Percentiles rank a stretch among this genome's conserved stretches.
Conservation (phyloP, 2,888 invertebrate genomes). For the Dynastes maya region DNA sequence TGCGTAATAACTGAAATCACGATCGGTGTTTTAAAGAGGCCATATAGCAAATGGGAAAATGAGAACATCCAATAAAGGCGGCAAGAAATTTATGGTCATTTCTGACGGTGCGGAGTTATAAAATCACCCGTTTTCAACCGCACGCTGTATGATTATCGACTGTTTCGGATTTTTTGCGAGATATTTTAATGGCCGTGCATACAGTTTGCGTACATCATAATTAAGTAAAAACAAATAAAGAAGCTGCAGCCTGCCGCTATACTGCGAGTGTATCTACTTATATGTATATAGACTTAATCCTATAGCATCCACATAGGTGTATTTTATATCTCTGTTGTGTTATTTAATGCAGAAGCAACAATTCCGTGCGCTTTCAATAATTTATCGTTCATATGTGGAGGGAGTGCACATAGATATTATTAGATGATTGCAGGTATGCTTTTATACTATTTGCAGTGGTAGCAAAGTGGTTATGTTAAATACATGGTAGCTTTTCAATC, state of each 20-base stretch:
- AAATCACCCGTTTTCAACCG: constrained; percentile 36
- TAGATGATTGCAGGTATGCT: no score
- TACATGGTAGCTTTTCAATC: no score
- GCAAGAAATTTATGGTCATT: constrained; percentile 36
- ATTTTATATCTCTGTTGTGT: not conserved
- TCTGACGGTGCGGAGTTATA: constrained; percentile 38
- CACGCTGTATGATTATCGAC: constrained; percentile 36
- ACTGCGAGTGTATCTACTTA: constrained; percentile 1
- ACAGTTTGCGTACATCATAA: constrained; percentile 32
- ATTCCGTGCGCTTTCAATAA: constrained; percentile 5
- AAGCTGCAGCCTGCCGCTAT: not conserved
- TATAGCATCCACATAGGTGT: constrained; percentile 3
- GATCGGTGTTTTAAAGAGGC: constrained; percentile 26
- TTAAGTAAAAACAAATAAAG: constrained; percentile 40
- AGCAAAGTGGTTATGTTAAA: no score
- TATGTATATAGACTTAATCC: not conserved
- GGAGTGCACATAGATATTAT: no score
- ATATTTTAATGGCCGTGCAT: constrained; percentile 15
- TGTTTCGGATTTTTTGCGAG: constrained; percentile 36
- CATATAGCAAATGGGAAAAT: constrained; percentile 29
- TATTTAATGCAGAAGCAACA: constrained; percentile 5
- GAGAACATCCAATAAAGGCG: constrained; percentile 36
- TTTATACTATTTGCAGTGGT: not conserved
- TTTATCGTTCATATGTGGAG: not conserved
- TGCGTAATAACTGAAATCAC: constrained; percentile 40